Evolutionary conservation across 2,888 invertebrate genomes (phyloP), one percentile per base, ranked within the genome.

Genomic region (Cheilosia urbana): DNA sequence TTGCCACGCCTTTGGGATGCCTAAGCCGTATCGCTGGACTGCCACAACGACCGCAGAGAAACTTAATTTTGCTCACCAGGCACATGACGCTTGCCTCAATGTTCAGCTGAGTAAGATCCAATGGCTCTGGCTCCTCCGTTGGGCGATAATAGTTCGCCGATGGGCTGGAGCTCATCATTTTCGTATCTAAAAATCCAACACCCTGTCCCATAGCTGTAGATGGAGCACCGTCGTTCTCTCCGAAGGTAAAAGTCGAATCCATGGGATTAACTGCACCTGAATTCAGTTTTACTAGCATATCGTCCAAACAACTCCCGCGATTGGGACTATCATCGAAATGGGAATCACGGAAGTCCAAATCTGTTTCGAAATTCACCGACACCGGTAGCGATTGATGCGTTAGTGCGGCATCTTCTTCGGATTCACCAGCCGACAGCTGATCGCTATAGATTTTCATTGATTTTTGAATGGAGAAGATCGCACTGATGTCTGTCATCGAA

Each of bases 21-120:
- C 95, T 93, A 58, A 95, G 89, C 69, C 95, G 93, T 11, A 95
- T 95, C 4, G 95, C 95, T 3, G 96, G 96, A 89, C 95, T 95
- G 19, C 95, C 95, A 89, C 95, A 95, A 53, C 95, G 93, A 1
- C 96, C 96, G 90, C 96, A 96, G 4, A 97, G 93, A 91, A 96
- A 96, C 90, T 96, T 96, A 0, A 93, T 95, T 93, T 97, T 97
- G 88, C 96, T 96, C 27, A 96, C 96, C 85, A 97, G 93, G 91
- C 97, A 97, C 94, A 97, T 96, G 6, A 97, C 95, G 89, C 96
- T 96, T 0, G 97, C 97, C 92, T 97, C 97, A 68, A 97, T 96
- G 90, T 97, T 97, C 47, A 97, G 92, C 89, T 97, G 95, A 0
- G 96, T 97, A 80, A 97, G 93, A 91, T 97, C 97, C 94, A 96